A percentile compares a stretch with the other conserved stretches of the same genome.
Conservation (phyloP, 2,113 vertebrate genomes). For the Acinonyx jubatus region DNA sequence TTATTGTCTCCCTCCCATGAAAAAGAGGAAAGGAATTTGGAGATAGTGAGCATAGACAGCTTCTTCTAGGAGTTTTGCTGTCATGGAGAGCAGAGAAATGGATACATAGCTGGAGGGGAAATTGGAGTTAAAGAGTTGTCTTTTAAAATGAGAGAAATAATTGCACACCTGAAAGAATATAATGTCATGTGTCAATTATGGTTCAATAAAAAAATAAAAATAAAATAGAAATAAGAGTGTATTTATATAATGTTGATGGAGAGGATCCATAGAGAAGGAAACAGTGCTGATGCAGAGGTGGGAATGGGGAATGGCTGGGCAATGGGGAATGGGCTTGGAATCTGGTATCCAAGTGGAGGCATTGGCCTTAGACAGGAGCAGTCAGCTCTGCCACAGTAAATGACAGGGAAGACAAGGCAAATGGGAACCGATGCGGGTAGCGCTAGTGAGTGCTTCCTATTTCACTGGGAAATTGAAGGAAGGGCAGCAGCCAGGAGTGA, state of each 20-base stretch:
- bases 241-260: neutral
- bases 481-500: neutral
- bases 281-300: neutral
- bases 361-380: neutral
- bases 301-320: neutral
- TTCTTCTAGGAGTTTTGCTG: neutral
- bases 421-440: neutral
- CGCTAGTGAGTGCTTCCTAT: neutral
- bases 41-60: neutral
- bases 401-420: neutral
- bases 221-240: neutral
- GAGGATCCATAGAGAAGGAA: neutral
- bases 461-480: neutral
- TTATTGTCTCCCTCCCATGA: no score
- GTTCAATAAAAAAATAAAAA: neutral
- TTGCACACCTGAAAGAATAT: neutral
- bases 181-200: neutral
- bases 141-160: neutral
- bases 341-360: neutral
- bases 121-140: neutral
- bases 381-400: neutral
- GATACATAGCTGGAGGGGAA: neutral
- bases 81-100: neutral
- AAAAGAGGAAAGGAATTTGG: neutral
- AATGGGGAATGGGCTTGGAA: neutral